A percentile compares a stretch with the other conserved stretches of the same genome.
These are phyloP conservation scores for Myotis lucifugus DNA, from an alignment of 2,113 vertebrate species.

Conservation along the genomic window DNA sequence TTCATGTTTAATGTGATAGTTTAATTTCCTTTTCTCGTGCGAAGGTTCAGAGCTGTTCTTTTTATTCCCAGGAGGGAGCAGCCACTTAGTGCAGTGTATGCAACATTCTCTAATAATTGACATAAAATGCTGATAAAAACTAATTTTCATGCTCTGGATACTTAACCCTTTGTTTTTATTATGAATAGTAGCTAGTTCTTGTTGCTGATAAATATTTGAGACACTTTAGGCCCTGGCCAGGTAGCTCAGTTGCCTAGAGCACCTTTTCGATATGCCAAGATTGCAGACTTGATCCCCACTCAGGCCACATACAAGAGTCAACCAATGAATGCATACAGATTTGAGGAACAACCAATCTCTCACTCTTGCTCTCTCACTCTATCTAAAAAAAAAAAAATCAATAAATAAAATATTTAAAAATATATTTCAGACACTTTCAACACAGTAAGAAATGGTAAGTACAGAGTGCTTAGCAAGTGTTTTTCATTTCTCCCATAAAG, in stretches of 20 bases:
- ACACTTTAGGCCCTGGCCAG: not conserved
- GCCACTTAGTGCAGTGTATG: accelerated
- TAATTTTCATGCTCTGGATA: not conserved
- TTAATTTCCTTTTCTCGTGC: not conserved
- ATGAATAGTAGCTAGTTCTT: not conserved
- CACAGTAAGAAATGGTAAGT: not conserved
- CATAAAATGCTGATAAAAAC: not conserved
- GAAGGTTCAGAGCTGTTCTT: not conserved
- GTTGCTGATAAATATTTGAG: not conserved
- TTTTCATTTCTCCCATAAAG: not conserved
- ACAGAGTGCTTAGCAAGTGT: not conserved
- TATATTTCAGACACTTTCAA: not conserved
- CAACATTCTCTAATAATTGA: not conserved
- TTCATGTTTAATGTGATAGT: not conserved
- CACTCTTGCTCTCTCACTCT: too few species aligned
- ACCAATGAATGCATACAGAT: not conserved
- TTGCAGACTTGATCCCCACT: not conserved
- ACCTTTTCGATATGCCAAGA: not conserved
- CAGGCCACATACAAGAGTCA: not conserved
- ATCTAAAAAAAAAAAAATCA: not conserved
- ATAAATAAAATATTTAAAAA: not conserved
- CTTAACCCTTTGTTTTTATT: not conserved
- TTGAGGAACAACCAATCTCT: not conserved
- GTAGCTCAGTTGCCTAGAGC: not conserved
- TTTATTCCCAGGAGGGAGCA: not conserved